These are phyloP conservation scores for Acanthurus leucopareius DNA, from an alignment of 2,797 vertebrate genomes.

Conservation along the genomic window DNA sequence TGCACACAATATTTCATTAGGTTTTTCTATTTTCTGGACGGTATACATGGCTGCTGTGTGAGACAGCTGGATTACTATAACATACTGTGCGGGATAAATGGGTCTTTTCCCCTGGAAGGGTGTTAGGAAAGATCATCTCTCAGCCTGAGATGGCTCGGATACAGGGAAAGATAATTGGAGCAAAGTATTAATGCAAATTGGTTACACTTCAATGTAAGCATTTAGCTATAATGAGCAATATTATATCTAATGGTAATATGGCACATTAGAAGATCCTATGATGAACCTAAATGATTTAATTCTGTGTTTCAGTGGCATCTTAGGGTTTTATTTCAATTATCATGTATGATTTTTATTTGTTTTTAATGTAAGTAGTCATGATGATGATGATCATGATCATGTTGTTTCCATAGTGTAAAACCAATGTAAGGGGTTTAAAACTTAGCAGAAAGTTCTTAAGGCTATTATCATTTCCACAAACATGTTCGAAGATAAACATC, in stretches of 20 bases:
- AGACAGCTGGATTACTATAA: slow-evolving; percentile 65
- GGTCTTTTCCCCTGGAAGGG: slow-evolving; percentile 35
- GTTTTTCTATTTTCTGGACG: slow-evolving; percentile 42
- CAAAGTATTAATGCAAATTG: slow-evolving; percentile 49
- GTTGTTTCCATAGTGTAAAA: background rate
- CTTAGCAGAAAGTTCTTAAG: background rate
- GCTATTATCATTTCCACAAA: no score
- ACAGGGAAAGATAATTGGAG: slow-evolving; percentile 22
- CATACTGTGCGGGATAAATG: slow-evolving; percentile 52
- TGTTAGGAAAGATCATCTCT: slow-evolving; percentile 34
- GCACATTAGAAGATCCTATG: slow-evolving; percentile 44
- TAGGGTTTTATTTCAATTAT: slow-evolving; percentile 17
- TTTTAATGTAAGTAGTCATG: slow-evolving; percentile 23
- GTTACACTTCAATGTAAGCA: slow-evolving; percentile 52
- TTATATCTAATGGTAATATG: slow-evolving; percentile 34
- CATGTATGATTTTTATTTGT: background rate
- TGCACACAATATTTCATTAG: slow-evolving; percentile 50
- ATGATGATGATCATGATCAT: background rate
- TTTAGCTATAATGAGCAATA: slow-evolving; percentile 50
- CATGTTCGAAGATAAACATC: no score
- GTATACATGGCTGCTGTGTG: slow-evolving; percentile 7
- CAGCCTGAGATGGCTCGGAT: slow-evolving; percentile 25
- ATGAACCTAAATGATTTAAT: slow-evolving; percentile 39
- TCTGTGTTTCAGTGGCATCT: background rate
- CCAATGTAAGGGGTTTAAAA: background rate